A percentile compares a stretch with the other conserved stretches of the same genome.
Evolutionary conservation across 2,113 vertebrate species (phyloP).

Genomic region (Prunella himalayana): DNA sequence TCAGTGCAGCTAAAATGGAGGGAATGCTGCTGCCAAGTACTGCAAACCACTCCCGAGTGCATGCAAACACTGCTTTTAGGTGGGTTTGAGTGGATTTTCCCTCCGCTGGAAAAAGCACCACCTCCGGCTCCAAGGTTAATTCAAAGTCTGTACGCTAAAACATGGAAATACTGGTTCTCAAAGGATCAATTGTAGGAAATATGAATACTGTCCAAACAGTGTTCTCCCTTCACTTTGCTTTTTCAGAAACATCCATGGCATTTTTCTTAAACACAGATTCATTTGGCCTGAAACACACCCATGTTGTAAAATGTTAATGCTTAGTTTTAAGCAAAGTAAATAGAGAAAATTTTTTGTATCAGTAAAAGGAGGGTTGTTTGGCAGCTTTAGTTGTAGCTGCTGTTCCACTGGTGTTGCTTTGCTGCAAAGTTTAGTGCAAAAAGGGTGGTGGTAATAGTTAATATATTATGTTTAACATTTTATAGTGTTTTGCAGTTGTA

Average conservation of each 20-base stretch:
- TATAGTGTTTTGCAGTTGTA: neutral
- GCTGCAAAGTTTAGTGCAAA: neutral
- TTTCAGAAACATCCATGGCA: neutral
- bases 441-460: rapidly evolving
- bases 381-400: neutral
- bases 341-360: neutral
- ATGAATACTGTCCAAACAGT: neutral
- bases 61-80: neutral
- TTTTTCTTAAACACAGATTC: neutral
- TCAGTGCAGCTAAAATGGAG: neutral
- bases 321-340: neutral
- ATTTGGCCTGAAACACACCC: neutral
- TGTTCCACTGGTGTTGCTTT: neutral
- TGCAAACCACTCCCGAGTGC: rapidly evolving
- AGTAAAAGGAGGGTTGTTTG: neutral
- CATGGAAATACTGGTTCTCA: neutral
- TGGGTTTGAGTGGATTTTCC: neutral
- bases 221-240: neutral
- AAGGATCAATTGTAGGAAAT: neutral
- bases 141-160: neutral
- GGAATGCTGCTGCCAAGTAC: neutral
- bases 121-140: neutral
- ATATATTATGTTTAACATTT: neutral
- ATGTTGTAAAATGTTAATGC: neutral
- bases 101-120: neutral